These are phyloP conservation scores for Lophius americanus DNA, from an alignment of 2,797 vertebrate species.

Conservation along the genomic window DNA sequence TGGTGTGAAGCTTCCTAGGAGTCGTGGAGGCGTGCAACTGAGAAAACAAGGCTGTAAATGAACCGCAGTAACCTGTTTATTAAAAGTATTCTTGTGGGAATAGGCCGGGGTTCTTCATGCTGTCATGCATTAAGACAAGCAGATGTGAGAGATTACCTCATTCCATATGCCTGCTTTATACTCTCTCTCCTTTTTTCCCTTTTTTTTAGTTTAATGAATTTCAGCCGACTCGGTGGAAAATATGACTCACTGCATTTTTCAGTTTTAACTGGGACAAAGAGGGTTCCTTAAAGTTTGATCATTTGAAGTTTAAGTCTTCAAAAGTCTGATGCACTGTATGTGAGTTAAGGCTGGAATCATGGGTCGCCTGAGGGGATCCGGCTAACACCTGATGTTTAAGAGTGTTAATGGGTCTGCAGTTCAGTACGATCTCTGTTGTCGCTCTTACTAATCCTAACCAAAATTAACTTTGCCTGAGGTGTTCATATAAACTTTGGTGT, in stretches of 20 bases:
- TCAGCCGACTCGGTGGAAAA: background rate
- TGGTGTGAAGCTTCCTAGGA: background rate
- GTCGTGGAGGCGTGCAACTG: background rate
- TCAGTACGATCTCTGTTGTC: no score
- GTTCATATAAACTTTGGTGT: no score
- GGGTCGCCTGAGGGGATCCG: no score
- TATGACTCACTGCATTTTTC: conserved; percentile 4
- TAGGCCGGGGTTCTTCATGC: background rate
- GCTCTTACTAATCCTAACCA: no score
- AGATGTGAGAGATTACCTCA: background rate
- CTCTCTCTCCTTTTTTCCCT: no score
- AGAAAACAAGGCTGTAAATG: background rate
- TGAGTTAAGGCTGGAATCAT: no score
- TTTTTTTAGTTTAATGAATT: background rate
- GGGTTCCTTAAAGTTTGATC: no score
- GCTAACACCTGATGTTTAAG: no score
- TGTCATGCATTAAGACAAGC: background rate
- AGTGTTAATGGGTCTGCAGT: no score
- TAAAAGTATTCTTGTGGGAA: background rate
- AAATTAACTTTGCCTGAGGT: no score
- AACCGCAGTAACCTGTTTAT: background rate
- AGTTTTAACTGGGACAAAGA: background rate
- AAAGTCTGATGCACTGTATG: no score
- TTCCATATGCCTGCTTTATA: background rate
- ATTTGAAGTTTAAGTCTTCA: no score